These are phyloP conservation scores for Leptopilina syphax DNA, from an alignment of 2,888 invertebrate genomes.

Conservation along the genomic window DNA sequence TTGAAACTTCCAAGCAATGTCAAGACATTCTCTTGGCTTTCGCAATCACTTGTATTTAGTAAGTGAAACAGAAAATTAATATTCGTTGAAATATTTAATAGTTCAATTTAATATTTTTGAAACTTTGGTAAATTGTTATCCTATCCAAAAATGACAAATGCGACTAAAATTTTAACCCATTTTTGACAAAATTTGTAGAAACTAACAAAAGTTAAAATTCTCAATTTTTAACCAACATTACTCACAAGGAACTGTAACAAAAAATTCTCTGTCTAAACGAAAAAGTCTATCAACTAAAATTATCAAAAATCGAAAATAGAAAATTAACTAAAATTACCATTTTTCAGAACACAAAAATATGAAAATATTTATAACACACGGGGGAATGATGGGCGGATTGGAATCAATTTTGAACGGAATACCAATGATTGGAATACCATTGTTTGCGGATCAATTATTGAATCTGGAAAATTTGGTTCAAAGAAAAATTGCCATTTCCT, in stretches of 20 bases:
- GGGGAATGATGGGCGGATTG: slow-evolving; percentile 62
- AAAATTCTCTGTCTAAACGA: too few species aligned
- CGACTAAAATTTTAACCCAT: too few species aligned
- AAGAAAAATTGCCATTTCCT: slow-evolving; percentile 57
- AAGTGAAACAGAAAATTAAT: slow-evolving; percentile 47
- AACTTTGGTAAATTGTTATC: too few species aligned
- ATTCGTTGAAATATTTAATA: not conserved
- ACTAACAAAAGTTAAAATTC: too few species aligned
- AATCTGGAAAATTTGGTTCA: slow-evolving; percentile 58
- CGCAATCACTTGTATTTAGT: slow-evolving; percentile 64
- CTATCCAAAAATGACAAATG: too few species aligned
- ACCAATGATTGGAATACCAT: slow-evolving; percentile 63
- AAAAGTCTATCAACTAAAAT: too few species aligned
- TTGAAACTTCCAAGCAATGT: slow-evolving; percentile 66
- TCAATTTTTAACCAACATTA: too few species aligned
- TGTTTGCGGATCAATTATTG: slow-evolving; percentile 62
- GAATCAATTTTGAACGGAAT: slow-evolving; percentile 62
- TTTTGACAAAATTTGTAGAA: too few species aligned
- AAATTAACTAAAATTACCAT: not conserved
- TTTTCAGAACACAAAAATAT: slow-evolving; percentile 59
- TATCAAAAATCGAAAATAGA: too few species aligned
- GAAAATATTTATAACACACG: slow-evolving; percentile 68
- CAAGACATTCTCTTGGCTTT: slow-evolving; percentile 63
- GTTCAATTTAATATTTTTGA: not conserved
- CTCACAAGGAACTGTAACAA: too few species aligned